These are phyloP conservation scores for Norana najaformis DNA, from an alignment of 2,888 invertebrate genomes.

Conservation along the genomic window DNA sequence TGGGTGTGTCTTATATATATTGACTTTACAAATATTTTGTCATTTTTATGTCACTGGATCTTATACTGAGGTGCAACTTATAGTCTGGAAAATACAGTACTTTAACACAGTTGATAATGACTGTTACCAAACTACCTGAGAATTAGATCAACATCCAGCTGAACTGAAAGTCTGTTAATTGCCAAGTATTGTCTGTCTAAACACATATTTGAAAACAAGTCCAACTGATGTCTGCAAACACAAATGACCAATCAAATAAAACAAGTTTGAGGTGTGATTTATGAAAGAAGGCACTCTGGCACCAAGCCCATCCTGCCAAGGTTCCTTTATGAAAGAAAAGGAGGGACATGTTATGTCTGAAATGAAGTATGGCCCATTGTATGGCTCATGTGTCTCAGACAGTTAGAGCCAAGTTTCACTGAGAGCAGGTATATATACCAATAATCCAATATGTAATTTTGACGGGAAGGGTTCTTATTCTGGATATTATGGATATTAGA, in stretches of 20 bases:
- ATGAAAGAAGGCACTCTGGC: background rate
- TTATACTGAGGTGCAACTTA: too few relatives aligned
- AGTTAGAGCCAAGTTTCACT: background rate
- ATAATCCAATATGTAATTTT: background rate
- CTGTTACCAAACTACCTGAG: slow-evolving; percentile 72
- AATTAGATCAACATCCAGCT: slow-evolving; percentile 91
- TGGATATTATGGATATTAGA: too few relatives aligned
- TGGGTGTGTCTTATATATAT: too few relatives aligned
- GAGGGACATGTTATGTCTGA: background rate
- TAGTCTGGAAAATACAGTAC: too few relatives aligned
- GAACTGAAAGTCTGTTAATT: slow-evolving; percentile 67
- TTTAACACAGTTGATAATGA: too few relatives aligned
- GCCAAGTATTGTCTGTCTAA: slow-evolving; percentile 67
- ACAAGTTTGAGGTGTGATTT: background rate
- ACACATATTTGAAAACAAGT: slow-evolving; percentile 98
- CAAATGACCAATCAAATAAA: background rate
- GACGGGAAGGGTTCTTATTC: too few relatives aligned
- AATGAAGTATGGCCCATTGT: background rate
- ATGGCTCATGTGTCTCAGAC: background rate
- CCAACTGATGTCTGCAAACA: slow-evolving; percentile 80
- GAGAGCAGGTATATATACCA: background rate
- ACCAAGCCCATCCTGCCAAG: background rate
- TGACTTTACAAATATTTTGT: too few relatives aligned
- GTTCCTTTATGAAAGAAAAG: too few relatives aligned
- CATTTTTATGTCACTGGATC: too few relatives aligned